Evolutionary conservation across 2,797 vertebrate genomes (phyloP).

Genomic region (Odontamblyopus lacepedii): DNA sequence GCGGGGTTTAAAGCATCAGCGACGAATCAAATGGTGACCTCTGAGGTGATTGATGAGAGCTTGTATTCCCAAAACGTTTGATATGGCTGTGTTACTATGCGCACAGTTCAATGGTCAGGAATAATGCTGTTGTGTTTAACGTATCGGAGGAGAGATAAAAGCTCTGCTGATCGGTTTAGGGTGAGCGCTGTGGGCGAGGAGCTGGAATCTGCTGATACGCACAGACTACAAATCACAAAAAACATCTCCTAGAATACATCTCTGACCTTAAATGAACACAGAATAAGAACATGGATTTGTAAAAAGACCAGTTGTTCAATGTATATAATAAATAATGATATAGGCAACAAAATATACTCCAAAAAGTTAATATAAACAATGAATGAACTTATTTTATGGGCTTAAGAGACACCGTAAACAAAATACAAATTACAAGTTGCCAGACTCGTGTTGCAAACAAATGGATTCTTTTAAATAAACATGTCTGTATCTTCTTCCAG

Average conservation of each 20-base stretch:
- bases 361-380: no score
- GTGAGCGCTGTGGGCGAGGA: not conserved
- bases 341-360: no score
- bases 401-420: no score
- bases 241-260: not conserved
- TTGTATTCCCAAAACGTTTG: constrained; percentile 25
- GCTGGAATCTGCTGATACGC: not conserved
- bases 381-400: no score
- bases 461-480: no score
- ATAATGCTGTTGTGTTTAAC: constrained; percentile 5
- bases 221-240: not conserved
- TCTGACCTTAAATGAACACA: not conserved
- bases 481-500: no score
- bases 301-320: not conserved
- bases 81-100: constrained; percentile 8
- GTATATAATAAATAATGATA: no score
- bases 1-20: constrained; percentile 65
- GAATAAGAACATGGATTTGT: not conserved
- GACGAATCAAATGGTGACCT: constrained; percentile 49
- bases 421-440: no score
- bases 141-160: not conserved
- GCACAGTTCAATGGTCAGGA: not conserved
- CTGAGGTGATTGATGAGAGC: constrained; percentile 59
- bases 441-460: no score
- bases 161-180: not conserved